phyloP scores from a whole-genome alignment of 2,113 vertebrate species.

The Dicaeum eximium region DNA sequence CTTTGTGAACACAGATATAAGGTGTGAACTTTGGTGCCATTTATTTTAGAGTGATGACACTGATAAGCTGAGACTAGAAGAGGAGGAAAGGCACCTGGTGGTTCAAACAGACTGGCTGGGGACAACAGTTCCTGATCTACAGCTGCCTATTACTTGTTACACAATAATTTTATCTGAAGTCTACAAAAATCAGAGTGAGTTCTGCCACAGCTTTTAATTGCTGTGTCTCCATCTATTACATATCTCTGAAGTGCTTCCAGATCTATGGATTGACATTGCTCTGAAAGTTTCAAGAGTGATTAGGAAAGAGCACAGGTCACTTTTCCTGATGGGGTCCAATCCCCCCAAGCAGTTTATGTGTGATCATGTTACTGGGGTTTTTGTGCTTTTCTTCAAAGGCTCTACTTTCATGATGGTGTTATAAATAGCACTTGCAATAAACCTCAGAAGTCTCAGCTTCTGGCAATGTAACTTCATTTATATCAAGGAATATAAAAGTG shows the following conservation, averaged over 20 bases:
- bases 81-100: not conserved
- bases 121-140: not conserved
- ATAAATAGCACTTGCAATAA: not conserved
- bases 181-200: not conserved
- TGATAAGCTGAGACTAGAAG: not conserved
- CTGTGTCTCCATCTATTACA: not conserved
- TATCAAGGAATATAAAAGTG: not conserved
- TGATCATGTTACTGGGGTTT: not conserved
- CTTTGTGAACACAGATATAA: not conserved
- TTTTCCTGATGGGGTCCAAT: not conserved
- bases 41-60: not conserved
- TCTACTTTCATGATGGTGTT: not conserved
- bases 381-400: not conserved
- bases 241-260: not conserved
- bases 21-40: not conserved
- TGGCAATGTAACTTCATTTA: not conserved
- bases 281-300: not conserved
- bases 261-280: not conserved
- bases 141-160: not conserved
- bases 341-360: not conserved
- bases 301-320: not conserved
- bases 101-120: not conserved
- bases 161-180: not conserved
- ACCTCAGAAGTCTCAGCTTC: not conserved
- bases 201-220: not conserved